Evolutionary conservation across 2,888 invertebrate genomes (phyloP).

Genomic region (Opisthograptis luteolata): DNA sequence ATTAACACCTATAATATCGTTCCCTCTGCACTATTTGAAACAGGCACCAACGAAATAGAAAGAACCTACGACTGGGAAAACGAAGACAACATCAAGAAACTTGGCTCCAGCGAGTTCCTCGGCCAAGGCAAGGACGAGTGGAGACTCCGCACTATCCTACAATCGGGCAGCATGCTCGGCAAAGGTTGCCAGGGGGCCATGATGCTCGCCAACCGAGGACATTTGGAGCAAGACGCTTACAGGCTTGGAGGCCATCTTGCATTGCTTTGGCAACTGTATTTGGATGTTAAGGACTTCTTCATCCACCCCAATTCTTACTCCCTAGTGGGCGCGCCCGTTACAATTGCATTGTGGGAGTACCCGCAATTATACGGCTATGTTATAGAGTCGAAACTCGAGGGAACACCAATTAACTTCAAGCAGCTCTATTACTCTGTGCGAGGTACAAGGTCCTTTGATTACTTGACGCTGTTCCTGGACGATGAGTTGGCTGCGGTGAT

Average conservation of each 20-base stretch:
- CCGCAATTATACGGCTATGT: slow-evolving; percentile 69
- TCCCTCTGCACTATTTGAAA: too few species aligned
- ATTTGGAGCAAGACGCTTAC: slow-evolving; percentile 67
- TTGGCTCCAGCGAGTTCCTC: slow-evolving; percentile 69
- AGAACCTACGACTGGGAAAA: slow-evolving; percentile 67
- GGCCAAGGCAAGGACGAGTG: slow-evolving; percentile 75
- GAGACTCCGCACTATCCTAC: slow-evolving; percentile 69
- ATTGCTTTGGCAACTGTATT: slow-evolving; percentile 72
- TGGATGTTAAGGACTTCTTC: slow-evolving; percentile 75
- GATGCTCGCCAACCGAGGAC: slow-evolving; percentile 62
- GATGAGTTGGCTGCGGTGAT: slow-evolving; percentile 66
- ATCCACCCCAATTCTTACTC: slow-evolving; percentile 73
- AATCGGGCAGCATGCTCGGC: slow-evolving; percentile 71
- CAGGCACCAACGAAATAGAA: slow-evolving; percentile 51
- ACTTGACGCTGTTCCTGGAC: slow-evolving; percentile 61
- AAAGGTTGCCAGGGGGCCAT: slow-evolving; percentile 77
- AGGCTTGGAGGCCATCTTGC: slow-evolving; percentile 72
- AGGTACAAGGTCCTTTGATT: slow-evolving; percentile 69
- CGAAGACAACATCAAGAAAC: slow-evolving; percentile 64
- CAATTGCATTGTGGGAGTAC: slow-evolving; percentile 72
- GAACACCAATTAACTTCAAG: slow-evolving; percentile 60
- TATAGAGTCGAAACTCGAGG: slow-evolving; percentile 59
- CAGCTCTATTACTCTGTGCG: slow-evolving; percentile 70
- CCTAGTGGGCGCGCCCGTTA: slow-evolving; percentile 69
- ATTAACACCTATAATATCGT: too few species aligned